Conservation (phyloP, 2,797 vertebrate species). For the Sphenodon punctatus region DNA sequence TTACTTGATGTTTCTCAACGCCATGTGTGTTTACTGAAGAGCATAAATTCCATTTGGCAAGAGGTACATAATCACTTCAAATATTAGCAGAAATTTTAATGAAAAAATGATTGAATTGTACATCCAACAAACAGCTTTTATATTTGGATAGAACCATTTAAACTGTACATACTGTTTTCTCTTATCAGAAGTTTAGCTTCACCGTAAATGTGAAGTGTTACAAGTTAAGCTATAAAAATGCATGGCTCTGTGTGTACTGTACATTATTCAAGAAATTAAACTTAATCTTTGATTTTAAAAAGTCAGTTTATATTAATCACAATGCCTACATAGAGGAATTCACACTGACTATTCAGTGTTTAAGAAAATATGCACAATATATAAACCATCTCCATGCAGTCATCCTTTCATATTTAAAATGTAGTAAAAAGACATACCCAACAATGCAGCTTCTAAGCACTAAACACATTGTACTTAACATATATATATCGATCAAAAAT, state of each 20-base stretch:
- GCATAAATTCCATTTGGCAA: not conserved
- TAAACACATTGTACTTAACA: constrained; percentile 25
- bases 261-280: constrained; percentile 73
- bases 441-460: constrained; percentile 55
- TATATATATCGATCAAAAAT: constrained; percentile 34
- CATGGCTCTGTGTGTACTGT: constrained; percentile 69
- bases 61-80: not conserved
- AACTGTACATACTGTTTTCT: constrained; percentile 19
- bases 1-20: too few species aligned
- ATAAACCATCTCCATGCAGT: constrained; percentile 69
- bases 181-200: not conserved
- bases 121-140: constrained; percentile 45
- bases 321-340: constrained; percentile 63
- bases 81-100: constrained; percentile 66
- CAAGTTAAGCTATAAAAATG: constrained; percentile 69
- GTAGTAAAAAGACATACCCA: constrained; percentile 50
- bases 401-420: constrained; percentile 60
- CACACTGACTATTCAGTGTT: constrained; percentile 39
- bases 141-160: not conserved
- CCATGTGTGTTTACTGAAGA: accelerated
- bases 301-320: constrained; percentile 71
- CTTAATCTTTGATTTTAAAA: constrained; percentile 66
- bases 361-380: constrained; percentile 77
- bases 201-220: constrained; percentile 60
- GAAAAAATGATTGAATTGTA: constrained; percentile 52